A percentile compares a stretch with the other conserved stretches of the same genome.
Evolutionary conservation across 2,888 invertebrate genomes (phyloP).

Genomic region (Sipha maydis): DNA sequence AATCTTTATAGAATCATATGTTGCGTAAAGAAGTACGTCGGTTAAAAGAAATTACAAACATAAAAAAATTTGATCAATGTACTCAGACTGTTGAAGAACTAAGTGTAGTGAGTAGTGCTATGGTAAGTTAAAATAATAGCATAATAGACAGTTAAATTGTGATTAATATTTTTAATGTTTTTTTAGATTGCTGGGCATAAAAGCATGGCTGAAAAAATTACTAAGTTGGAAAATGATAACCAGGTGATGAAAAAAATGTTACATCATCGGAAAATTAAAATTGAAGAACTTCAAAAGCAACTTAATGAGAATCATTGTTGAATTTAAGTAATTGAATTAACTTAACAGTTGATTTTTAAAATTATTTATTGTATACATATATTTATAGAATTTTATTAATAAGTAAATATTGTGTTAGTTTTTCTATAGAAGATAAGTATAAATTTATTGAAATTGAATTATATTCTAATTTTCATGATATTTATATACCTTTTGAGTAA

Average conservation of each 20-base stretch:
- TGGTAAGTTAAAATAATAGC: constrained; percentile 1
- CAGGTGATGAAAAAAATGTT: constrained; percentile 50
- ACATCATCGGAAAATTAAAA: constrained; percentile 52
- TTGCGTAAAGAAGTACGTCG: constrained; percentile 37
- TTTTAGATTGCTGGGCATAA: constrained; percentile 39
- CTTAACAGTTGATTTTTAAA: neutral
- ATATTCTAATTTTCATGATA: neutral
- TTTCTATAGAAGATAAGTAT: neutral
- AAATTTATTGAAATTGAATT: neutral
- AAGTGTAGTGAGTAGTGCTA: constrained; percentile 46
- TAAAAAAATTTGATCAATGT: constrained; percentile 30
- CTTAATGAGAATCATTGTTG: neutral
- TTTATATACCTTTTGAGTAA: too few relatives aligned
- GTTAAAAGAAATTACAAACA: constrained; percentile 42
- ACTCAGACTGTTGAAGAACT: constrained; percentile 57
- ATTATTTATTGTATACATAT: neutral
- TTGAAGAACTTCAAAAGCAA: constrained; percentile 58
- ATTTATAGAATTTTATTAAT: neutral
- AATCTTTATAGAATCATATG: constrained; percentile 38
- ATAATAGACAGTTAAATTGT: neutral
- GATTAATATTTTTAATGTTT: neutral
- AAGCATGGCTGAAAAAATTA: constrained; percentile 42
- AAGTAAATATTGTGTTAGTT: neutral
- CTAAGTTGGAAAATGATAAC: constrained; percentile 52
- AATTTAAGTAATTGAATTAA: neutral